Percentiles rank a stretch among this genome's conserved stretches.
phyloP scores from a whole-genome alignment of 2,113 vertebrate species.

The Cyrtonyx montezumae region DNA sequence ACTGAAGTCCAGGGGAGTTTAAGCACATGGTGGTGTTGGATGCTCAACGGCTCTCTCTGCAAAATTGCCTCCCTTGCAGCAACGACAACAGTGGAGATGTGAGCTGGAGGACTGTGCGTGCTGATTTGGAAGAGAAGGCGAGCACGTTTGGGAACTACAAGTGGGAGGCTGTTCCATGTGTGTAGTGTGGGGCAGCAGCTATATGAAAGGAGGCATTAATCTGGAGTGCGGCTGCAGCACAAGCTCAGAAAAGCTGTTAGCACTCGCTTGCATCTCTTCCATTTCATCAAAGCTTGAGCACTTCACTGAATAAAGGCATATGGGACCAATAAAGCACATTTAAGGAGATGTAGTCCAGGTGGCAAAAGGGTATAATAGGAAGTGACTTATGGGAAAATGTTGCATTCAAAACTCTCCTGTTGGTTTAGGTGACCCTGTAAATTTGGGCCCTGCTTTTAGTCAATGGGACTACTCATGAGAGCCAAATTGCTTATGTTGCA shows the following conservation, averaged over 20 bases:
- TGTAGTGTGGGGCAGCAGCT: background rate
- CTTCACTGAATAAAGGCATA: constrained; percentile 34
- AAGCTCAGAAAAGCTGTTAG: background rate
- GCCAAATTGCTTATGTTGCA: constrained; percentile 44
- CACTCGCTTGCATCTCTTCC: background rate
- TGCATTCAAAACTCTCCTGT: constrained; percentile 59
- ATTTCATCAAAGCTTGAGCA: constrained; percentile 30
- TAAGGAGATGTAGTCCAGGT: constrained; percentile 65
- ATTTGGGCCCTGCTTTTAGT: constrained; percentile 45
- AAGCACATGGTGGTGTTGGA: rapidly evolving
- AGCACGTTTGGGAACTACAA: constrained; percentile 10
- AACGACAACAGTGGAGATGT: rapidly evolving
- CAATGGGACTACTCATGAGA: constrained; percentile 67
- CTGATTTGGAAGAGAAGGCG: background rate
- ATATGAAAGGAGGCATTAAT: constrained; percentile 61
- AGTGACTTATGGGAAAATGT: constrained; percentile 69
- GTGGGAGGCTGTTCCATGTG: background rate
- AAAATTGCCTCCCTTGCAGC: rapidly evolving
- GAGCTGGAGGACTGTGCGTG: background rate
- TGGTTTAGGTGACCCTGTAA: constrained; percentile 71
- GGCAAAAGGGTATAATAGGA: constrained; percentile 66
- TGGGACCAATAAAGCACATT: constrained; percentile 64
- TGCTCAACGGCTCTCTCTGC: background rate
- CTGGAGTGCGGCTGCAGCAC: background rate
- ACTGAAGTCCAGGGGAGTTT: rapidly evolving